Base-by-base conservation (phyloP, 2,797 vertebrate genomes). In the Melanotaenia maccullochi region DNA sequence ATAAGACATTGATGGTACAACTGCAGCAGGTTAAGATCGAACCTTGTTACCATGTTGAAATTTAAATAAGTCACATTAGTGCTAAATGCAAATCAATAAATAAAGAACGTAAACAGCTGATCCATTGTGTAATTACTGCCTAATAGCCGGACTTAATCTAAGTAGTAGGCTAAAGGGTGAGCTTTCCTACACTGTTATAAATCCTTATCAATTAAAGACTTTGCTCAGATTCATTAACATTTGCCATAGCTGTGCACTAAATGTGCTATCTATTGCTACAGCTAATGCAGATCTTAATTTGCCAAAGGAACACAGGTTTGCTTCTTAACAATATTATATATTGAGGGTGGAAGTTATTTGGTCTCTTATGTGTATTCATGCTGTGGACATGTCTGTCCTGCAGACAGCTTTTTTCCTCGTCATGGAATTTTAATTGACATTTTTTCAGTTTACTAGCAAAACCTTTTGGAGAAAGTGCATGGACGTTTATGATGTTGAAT, bases 81-180 rank as follows among this genome's bases (percentile, higher is more conserved):
- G 65, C 65, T 77, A 35, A 81, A 84, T 71, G 76, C 60, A 63
- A 86, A 84, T 81, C 71, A 68, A 76, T 85, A 83, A 70, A 85
- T 82, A 60, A 57, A 38, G 35, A 73, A 70, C 63, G 20, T 76
- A 82, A 85, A 82, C 61, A 72, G 84, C 75, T 75, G 59, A 85
- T 38, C 66, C 75, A 65, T 60, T 81, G 68, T 83, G 83, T 78
- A 81, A 84, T 85, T 71, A 81, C 59, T 69, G 67, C 74, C 54
- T 79, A 75, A 84, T 78, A 76, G 54, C 40, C 12, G 9, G 47
- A 40, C n/a, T 82, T 82, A 68, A 81, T 87, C 65, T 78, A 83
- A 83, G 73, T 65, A 68, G 61, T 18, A 28, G 22, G 24, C 14
- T 54, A 69, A 38, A 33, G 47, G 25, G 16, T 57, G 55, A 33